Evolutionary conservation across 2,113 vertebrate species (phyloP), one percentile per base, ranked within the genome.

Genomic region (Donacobius atricapilla): DNA sequence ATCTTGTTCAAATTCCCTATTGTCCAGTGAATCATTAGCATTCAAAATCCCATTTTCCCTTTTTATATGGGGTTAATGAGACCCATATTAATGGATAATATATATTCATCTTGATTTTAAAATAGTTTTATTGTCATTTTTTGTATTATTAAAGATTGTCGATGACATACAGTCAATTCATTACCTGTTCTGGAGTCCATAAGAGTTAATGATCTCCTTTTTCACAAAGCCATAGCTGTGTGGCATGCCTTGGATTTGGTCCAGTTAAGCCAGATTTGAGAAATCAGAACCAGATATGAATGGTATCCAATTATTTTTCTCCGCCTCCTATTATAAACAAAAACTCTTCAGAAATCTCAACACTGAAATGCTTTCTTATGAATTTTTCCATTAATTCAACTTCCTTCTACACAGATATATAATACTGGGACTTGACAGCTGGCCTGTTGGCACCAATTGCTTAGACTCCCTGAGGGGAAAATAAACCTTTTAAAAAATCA

Each of bases 391-490:
- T 50, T 93, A 91, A 87, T 91, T 35, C 44, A 71, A 15, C 40
- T 96, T 58, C 22, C 8, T 13, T 81, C 30, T 63, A 64, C 5
- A 78, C 42, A 93, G 51, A 84, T 39, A 70, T 60, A 31, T 71
- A 83, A 75, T 31, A 89, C 76, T 51, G 30, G 71, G 48, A 76
- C 42, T 94, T 94, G 88, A 93, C 92, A 96, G 86, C 90, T 94
- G 93, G 83, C 25, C 40, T 94, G 56, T 71, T 96, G 94, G 92
- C 94, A 96, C 64, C 60, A 76, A 19, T 33, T 83, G 48, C 86
- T 94, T 90, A 71, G 53, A 79, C 48, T 92, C 76, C 88, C 92
- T 90, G 57, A 88, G 76, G 82, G 84, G 35, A 95, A 97, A 96
- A 92, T 69, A 92, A 96, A 93, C 83, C 45, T 95, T 93, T 90